A percentile compares a stretch with the other conserved stretches of the same genome.
phyloP scores from a whole-genome alignment of 1,140 invertebrate genomes.

The Drosophila ercepeae region DNA sequence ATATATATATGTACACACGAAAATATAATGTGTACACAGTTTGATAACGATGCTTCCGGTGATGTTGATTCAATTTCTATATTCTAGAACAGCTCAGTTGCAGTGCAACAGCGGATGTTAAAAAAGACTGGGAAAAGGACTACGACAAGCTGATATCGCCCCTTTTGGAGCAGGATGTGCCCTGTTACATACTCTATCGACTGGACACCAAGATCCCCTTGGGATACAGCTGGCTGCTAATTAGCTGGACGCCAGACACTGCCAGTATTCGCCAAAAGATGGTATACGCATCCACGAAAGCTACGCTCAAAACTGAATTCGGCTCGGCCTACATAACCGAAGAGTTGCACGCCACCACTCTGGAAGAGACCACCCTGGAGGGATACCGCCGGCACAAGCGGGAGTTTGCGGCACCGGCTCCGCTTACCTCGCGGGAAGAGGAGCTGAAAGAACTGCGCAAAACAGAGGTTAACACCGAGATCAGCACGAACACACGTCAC shows the following conservation, averaged over 20 bases:
- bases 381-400: slow-evolving; percentile 93
- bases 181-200: slow-evolving; percentile 96
- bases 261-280: slow-evolving; percentile 97
- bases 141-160: slow-evolving; percentile 92
- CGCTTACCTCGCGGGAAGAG: slow-evolving; percentile 94
- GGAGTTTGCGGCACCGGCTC: slow-evolving; percentile 92
- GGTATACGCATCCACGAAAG: slow-evolving; percentile 99
- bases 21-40: slow-evolving; percentile 17
- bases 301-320: slow-evolving; percentile 98
- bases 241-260: slow-evolving; percentile 97
- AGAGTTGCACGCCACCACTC: slow-evolving; percentile 74
- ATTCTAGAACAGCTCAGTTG: slow-evolving; percentile 92
- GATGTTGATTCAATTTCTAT: slow-evolving; percentile 84
- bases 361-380: slow-evolving; percentile 92
- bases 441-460: slow-evolving; percentile 92
- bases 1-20: slow-evolving; percentile 22
- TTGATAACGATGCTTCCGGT: slow-evolving; percentile 41
- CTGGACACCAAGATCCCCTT: slow-evolving; percentile 91
- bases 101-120: slow-evolving; percentile 87
- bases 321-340: slow-evolving; percentile 93
- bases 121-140: slow-evolving; percentile 93
- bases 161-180: slow-evolving; percentile 93
- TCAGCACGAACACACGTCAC: slow-evolving; percentile 93
- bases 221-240: slow-evolving; percentile 96
- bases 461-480: slow-evolving; percentile 90